A percentile compares a stretch with the other conserved stretches of the same genome.
phyloP scores from a whole-genome alignment of 1,140 invertebrate genomes.

The Drosophila arawakana region DNA sequence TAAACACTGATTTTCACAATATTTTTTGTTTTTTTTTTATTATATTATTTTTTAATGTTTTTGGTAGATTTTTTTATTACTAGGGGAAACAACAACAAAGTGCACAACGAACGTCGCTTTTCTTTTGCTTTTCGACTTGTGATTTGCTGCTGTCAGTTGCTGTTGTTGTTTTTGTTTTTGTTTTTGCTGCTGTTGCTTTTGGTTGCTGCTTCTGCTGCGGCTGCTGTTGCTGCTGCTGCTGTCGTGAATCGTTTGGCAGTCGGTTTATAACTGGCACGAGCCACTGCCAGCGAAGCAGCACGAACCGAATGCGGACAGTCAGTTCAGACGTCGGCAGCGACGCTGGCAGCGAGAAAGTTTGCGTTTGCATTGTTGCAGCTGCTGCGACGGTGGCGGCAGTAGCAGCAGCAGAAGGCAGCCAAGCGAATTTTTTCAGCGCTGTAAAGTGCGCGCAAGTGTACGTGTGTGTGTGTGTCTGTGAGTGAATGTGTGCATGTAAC shows the following conservation, averaged over 20 bases:
- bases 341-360: slow-evolving; percentile 77
- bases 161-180: slow-evolving; percentile 42
- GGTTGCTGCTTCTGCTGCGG: slow-evolving; percentile 34
- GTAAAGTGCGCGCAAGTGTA: slow-evolving; percentile 41
- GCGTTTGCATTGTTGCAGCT: slow-evolving; percentile 78
- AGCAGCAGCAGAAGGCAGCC: slow-evolving; percentile 26
- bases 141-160: slow-evolving; percentile 51
- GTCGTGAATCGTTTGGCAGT: slow-evolving; percentile 78
- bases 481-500: slow-evolving; percentile 5
- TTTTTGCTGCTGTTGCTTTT: slow-evolving; percentile 41
- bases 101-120: slow-evolving; percentile 58
- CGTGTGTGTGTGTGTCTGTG: slow-evolving; percentile 20
- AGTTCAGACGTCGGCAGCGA: slow-evolving; percentile 42
- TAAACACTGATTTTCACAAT: slow-evolving; percentile 38
- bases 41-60: slow-evolving; percentile 31
- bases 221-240: slow-evolving; percentile 41
- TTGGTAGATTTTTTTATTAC: slow-evolving; percentile 32
- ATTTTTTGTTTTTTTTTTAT: slow-evolving; percentile 30
- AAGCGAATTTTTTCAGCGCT: slow-evolving; percentile 54
- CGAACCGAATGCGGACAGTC: slow-evolving; percentile 63
- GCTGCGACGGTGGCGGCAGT: slow-evolving; percentile 24
- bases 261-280: slow-evolving; percentile 82
- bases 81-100: slow-evolving; percentile 46
- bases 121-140: slow-evolving; percentile 67
- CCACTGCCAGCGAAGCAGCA: slow-evolving; percentile 77